Evolutionary conservation across 2,888 invertebrate genomes (phyloP), one percentile per base, ranked within the genome.

Genomic region (Agrochola litura): DNA sequence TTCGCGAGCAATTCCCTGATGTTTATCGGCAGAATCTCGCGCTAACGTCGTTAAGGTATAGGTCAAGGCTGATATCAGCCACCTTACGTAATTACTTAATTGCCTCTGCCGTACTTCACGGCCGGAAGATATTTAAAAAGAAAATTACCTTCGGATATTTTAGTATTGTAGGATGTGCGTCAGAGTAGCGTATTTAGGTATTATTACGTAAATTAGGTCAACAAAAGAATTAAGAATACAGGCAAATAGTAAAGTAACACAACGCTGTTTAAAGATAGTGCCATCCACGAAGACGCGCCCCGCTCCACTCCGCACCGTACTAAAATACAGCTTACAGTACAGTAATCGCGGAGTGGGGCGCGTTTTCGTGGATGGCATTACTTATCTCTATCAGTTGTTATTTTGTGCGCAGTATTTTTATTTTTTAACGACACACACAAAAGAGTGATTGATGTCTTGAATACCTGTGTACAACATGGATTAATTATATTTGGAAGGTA

Each of bases 11-110:
- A 67, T 81, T 77, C 61, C 83, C 83, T n/a, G 25, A 37, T 67
- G 70, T 63, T 75, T 77, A 67, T 67, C 63, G 66, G 58, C 54
- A 41, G 60, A 60, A 81, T 79, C 69, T 84, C 60, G 68, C 68
- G 49, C 70, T 54, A 71, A 77, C 66, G 66, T 78, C 83, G 61
- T 81, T 83, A 67, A 41, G 25, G 37, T 61, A 60, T 70, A 81
- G 80, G 78, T 83, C 83, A 76, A 70, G 73, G 81, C 46, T 61
- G 61, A n/a, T 66, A 72, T 65, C 58, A 37, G 58, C 77, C 70
- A 37, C 61, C 56, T 70, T 63, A 37, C 56, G 60, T 77, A 81
- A 83, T 81, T 71, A 81, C 61, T 71, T 81, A 70, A 83, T 77
- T 70, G 70, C 52, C 14, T 83, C 19, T 65, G 54, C 25, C 25